Evolutionary conservation across 2,888 invertebrate genomes (phyloP), one percentile per base, ranked within the genome.

Genomic region (Cerceris rybyensis): DNA sequence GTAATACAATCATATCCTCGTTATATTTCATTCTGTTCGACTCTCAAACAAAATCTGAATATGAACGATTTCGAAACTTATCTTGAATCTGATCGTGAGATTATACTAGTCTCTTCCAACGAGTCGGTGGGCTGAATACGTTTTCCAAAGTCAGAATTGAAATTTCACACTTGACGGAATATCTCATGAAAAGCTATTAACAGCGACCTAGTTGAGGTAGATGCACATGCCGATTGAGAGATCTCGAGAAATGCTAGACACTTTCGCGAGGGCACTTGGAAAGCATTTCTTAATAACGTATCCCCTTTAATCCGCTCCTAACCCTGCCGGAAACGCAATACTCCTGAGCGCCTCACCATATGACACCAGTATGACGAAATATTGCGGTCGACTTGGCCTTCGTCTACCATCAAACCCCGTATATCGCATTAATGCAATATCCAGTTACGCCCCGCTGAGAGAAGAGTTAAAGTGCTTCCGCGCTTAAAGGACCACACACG

Each of bases 321-420:
- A 76, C 74, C 76, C 72, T 58, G 64, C 52, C 66, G 71, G 90
- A 89, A 90, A 91, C 75, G 86, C 88, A 88, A 91, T 91, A 90
- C 85, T 86, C 86, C 84, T 84, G 86, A 83, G 88, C 80, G 77
- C 81, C 77, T 74, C 82, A 86, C 82, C 89, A 89, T 85, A 82
- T 88, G 89, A 89, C 88, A 89, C 88, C 87, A 80, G 84, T 85
- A 85, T 84, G 82, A 83, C 87, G 87, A 89, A 90, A 90, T 91
- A 90, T 90, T 87, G 90, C 86, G 87, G 86, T 85, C 84, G 84
- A 87, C 84, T 88, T 86, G 87, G 83, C 84, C 86, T 81, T 78
- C 85, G 77, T 81, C 77, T 80, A 81, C 83, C 86, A 84, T 86
- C 82, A 84, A 87, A 87, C 82, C 80, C 80, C 70, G 80, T 78